A percentile compares a stretch with the other conserved stretches of the same genome.
These are phyloP conservation scores for Pseudopodoces humilis DNA, from an alignment of 2,113 vertebrate genomes.

Conservation along the genomic window DNA sequence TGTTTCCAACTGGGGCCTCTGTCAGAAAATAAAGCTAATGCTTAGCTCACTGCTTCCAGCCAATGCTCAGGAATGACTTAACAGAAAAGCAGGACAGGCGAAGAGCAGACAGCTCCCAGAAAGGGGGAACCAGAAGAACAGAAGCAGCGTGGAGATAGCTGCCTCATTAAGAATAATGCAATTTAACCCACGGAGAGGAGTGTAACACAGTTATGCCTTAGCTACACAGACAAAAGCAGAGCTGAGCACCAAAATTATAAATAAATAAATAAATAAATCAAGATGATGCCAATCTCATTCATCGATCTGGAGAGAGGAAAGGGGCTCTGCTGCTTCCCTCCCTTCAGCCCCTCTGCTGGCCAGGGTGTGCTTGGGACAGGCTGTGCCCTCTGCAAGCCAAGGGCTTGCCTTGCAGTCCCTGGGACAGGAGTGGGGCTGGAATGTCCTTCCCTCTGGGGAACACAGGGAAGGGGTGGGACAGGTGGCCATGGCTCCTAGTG, in stretches of 20 bases:
- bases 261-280: not conserved
- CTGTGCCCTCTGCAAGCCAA: not conserved
- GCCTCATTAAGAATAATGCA: slow-evolving; percentile 38
- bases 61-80: not conserved
- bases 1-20: not conserved
- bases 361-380: not conserved
- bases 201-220: not conserved
- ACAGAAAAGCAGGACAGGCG: not conserved
- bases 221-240: slow-evolving; percentile 11
- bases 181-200: not conserved
- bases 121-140: not conserved
- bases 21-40: not conserved
- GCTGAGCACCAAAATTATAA: not conserved
- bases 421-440: not conserved
- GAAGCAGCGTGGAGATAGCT: not conserved
- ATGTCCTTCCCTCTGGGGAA: not conserved
- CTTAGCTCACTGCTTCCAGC: not conserved
- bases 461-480: not conserved
- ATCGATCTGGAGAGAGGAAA: not conserved
- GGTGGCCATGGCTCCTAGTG: fast-evolving
- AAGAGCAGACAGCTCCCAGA: not conserved
- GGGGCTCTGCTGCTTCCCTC: not conserved
- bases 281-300: not conserved
- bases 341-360: fast-evolving
- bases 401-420: fast-evolving